Conservation (phyloP, 2,797 vertebrate species). For the Ficedula albicollis region DNA sequence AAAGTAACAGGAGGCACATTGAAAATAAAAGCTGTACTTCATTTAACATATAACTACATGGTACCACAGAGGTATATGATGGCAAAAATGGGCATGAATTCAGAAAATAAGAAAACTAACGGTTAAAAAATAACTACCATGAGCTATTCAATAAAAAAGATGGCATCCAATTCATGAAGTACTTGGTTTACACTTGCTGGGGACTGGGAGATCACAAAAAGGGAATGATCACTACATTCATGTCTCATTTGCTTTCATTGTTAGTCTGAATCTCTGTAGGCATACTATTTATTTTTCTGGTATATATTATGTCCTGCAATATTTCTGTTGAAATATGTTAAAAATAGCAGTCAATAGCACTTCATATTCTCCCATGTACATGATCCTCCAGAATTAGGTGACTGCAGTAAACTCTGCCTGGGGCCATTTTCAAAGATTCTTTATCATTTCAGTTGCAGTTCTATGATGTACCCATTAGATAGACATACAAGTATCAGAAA, state of each 20-base stretch:
- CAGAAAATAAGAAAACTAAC: background rate
- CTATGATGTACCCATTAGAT: background rate
- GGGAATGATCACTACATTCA: background rate
- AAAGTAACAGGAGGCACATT: background rate
- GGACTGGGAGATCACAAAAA: background rate
- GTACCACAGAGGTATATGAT: background rate
- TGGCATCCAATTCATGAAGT: background rate
- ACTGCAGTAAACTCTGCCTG: background rate
- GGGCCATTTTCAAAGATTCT: background rate
- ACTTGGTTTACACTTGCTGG: background rate
- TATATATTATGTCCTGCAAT: background rate
- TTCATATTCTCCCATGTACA: background rate
- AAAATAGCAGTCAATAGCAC: background rate
- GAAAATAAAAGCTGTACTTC: background rate
- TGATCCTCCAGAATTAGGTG: background rate
- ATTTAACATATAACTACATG: background rate
- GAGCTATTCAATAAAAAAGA: background rate
- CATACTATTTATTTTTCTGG: background rate
- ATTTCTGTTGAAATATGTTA: background rate
- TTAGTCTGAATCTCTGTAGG: background rate
- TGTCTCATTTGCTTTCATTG: background rate
- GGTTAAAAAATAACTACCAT: background rate
- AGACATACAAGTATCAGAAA: background rate
- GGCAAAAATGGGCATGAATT: background rate
- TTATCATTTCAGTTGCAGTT: background rate